Evolutionary conservation across 2,888 invertebrate species (phyloP).

Genomic region (Keiferia lycopersicella): DNA sequence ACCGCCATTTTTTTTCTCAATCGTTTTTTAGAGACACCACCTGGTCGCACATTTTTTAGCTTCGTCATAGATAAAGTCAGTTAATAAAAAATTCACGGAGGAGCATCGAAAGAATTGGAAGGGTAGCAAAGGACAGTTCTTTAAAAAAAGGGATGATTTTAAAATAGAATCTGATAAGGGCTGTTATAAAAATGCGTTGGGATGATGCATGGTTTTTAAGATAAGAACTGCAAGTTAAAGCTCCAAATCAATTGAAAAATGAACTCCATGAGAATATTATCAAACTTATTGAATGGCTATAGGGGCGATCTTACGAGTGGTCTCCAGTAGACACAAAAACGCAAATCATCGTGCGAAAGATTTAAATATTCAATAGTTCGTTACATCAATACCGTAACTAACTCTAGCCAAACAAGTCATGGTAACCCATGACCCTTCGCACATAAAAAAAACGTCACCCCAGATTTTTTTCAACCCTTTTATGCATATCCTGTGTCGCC

Average conservation of each 20-base stretch:
- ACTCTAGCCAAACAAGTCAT: slow-evolving; percentile 57
- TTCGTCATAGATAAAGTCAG: slow-evolving; percentile 65
- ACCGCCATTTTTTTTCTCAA: slow-evolving; percentile 47
- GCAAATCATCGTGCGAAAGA: slow-evolving; percentile 67
- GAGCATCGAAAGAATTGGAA: slow-evolving; percentile 37
- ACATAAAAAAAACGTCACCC: slow-evolving; percentile 72
- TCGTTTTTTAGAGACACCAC: slow-evolving; percentile 50
- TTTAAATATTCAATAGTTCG: slow-evolving; percentile 67
- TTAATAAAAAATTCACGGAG: slow-evolving; percentile 58
- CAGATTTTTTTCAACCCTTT: slow-evolving; percentile 75
- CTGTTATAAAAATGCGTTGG: slow-evolving; percentile 36
- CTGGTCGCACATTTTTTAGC: slow-evolving; percentile 68
- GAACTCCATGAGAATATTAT: background rate
- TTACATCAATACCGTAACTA: slow-evolving; percentile 62
- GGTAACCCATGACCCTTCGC: slow-evolving; percentile 56
- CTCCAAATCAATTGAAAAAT: slow-evolving; percentile 1
- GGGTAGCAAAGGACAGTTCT: slow-evolving; percentile 44
- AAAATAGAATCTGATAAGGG: slow-evolving; percentile 59
- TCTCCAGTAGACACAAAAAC: slow-evolving; percentile 10
- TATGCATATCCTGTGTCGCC: slow-evolving; percentile 77
- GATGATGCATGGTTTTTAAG: slow-evolving; percentile 60
- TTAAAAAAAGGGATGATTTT: slow-evolving; percentile 54
- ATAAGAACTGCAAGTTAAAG: slow-evolving; percentile 42
- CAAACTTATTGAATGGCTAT: slow-evolving; percentile 1
- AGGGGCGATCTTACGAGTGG: background rate